Percentiles rank a stretch among this genome's conserved stretches.
Evolutionary conservation across 2,888 invertebrate genomes (phyloP).

Genomic region (Euclidia mi): DNA sequence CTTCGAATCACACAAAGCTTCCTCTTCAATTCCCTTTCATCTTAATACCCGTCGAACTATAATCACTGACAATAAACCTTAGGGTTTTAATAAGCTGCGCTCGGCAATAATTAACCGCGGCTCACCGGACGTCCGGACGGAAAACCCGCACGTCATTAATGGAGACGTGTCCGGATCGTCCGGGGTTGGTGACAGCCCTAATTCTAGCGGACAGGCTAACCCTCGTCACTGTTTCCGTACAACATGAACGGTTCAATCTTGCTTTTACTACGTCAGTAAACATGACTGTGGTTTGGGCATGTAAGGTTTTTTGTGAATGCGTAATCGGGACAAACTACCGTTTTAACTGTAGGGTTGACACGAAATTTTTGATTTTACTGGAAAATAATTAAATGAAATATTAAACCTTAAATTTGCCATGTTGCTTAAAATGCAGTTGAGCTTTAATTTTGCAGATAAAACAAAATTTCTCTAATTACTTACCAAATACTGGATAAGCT

Average conservation of each 20-base stretch:
- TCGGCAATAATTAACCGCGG: slow-evolving; percentile 46
- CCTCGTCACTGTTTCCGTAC: slow-evolving; percentile 41
- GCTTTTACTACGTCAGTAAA: slow-evolving; percentile 36
- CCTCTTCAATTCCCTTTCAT: background rate
- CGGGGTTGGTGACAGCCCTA: slow-evolving; percentile 40
- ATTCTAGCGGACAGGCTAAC: slow-evolving; percentile 41
- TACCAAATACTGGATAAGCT: no score
- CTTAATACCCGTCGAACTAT: slow-evolving; percentile 10
- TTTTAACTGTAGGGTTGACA: background rate
- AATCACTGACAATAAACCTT: slow-evolving; percentile 32
- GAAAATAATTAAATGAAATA: no score
- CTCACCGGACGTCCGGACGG: slow-evolving; percentile 38
- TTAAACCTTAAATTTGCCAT: no score
- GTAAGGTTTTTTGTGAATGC: slow-evolving; percentile 22
- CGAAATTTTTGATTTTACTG: no score
- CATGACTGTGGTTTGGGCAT: slow-evolving; percentile 3
- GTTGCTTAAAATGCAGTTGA: no score
- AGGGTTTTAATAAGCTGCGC: slow-evolving; percentile 34
- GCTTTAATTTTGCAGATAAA: no score
- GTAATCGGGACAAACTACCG: background rate
- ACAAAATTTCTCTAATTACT: no score
- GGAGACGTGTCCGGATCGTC: slow-evolving; percentile 33
- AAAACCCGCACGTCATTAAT: slow-evolving; percentile 47
- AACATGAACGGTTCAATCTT: slow-evolving; percentile 49
- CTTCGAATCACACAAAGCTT: no score